A percentile compares a stretch with the other conserved stretches of the same genome.
Evolutionary conservation across 2,797 vertebrate species (phyloP).

Genomic region (Macroramphosus scolopax): DNA sequence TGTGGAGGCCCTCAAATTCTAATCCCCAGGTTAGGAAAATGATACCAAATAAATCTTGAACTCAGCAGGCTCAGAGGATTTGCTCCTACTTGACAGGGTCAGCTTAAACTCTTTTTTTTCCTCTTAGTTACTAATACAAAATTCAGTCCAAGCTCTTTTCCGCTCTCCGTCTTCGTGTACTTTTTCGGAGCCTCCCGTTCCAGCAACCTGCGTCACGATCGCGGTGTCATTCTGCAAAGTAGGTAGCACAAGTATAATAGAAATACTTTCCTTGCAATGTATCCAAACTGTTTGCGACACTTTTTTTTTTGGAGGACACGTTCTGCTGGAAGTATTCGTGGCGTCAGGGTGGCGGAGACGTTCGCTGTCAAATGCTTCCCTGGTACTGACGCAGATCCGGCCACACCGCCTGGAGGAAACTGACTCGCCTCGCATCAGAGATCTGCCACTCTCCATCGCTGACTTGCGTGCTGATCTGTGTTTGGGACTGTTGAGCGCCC

Average conservation of each 20-base stretch:
- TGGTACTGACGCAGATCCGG: conserved; percentile 61
- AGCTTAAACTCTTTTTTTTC: conserved; percentile 22
- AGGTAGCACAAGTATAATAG: too few species aligned
- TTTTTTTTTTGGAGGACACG: conserved; percentile 17
- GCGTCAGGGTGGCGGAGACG: conserved; percentile 40
- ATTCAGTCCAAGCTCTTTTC: conserved; percentile 3
- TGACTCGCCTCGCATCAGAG: conserved; percentile 64
- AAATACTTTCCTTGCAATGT: not conserved
- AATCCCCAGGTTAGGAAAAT: conserved; percentile 35
- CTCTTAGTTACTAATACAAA: conserved; percentile 8
- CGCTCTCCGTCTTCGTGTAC: conserved; percentile 1
- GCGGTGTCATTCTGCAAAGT: too few species aligned
- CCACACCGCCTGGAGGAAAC: conserved; percentile 57
- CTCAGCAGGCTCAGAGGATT: conserved; percentile 24
- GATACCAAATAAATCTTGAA: conserved; percentile 40
- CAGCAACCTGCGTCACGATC: too few species aligned
- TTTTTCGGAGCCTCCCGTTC: conserved; percentile 4
- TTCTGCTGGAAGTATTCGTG: conserved; percentile 24
- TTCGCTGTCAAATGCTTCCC: conserved; percentile 50
- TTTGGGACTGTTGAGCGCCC: conserved; percentile 52
- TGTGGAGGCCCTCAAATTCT: conserved; percentile 30
- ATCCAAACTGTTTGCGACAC: not conserved
- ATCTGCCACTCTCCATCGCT: conserved; percentile 68
- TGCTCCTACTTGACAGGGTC: conserved; percentile 27
- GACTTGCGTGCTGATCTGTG: conserved; percentile 44